A percentile compares a stretch with the other conserved stretches of the same genome.
phyloP scores from a whole-genome alignment of 2,888 invertebrate species.

The Latheticus oryzae region DNA sequence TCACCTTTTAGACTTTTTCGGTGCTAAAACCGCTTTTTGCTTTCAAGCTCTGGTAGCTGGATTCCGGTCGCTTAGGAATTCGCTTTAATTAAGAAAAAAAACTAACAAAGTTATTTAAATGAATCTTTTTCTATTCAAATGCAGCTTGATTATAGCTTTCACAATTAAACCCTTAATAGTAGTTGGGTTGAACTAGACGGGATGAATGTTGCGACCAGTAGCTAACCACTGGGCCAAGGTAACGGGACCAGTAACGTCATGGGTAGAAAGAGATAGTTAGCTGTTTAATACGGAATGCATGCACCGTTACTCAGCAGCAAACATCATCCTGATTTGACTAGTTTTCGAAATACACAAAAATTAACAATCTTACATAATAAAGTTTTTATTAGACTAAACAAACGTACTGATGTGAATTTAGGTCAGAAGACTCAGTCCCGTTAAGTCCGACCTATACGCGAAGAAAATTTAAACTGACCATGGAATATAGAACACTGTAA shows the following conservation, averaged over 20 bases:
- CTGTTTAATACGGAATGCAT: slow-evolving; percentile 60
- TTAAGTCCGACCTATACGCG: slow-evolving; percentile 26
- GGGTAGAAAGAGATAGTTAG: slow-evolving; percentile 55
- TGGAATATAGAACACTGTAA: slow-evolving; percentile 60
- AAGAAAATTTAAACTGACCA: slow-evolving; percentile 38
- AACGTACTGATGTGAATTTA: slow-evolving; percentile 13
- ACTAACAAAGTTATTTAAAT: background rate
- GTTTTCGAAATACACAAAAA: slow-evolving; percentile 38
- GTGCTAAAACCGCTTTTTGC: slow-evolving; percentile 11
- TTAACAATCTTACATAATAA: slow-evolving; percentile 29
- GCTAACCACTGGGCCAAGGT: slow-evolving; percentile 60
- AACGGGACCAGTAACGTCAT: slow-evolving; percentile 59
- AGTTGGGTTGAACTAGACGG: slow-evolving; percentile 30
- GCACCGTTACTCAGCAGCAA: slow-evolving; percentile 57
- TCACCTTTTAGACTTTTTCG: slow-evolving; percentile 4
- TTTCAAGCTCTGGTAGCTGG: no score
- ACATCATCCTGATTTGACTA: slow-evolving; percentile 32
- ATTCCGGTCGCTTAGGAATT: no score
- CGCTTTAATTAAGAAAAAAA: no score
- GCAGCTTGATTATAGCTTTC: slow-evolving; percentile 1
- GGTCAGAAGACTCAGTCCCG: slow-evolving; percentile 39
- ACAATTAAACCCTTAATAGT: background rate
- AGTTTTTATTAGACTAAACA: slow-evolving; percentile 14
- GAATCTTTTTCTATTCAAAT: background rate
- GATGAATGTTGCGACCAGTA: slow-evolving; percentile 39